These are phyloP conservation scores for Thysanoteuthis rhombus DNA, from an alignment of 2,888 invertebrate genomes.

Conservation along the genomic window DNA sequence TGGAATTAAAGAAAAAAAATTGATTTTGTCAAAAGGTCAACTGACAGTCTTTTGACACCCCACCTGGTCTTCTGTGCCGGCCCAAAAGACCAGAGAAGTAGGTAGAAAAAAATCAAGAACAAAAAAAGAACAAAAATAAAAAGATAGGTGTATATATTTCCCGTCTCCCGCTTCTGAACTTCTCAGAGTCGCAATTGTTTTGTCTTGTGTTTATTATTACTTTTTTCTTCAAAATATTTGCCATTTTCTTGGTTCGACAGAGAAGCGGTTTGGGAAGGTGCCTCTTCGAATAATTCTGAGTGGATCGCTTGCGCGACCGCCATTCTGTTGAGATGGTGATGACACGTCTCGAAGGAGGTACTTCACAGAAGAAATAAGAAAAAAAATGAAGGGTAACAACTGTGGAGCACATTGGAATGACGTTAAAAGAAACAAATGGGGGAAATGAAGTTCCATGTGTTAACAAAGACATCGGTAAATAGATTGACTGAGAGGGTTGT, in stretches of 20 bases:
- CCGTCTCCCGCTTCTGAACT: background rate
- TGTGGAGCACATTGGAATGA: background rate
- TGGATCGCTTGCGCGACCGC: background rate
- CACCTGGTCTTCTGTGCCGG: background rate
- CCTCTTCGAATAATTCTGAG: background rate
- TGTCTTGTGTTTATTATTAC: background rate
- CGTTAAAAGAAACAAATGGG: background rate
- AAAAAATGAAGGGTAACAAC: background rate
- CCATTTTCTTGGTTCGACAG: background rate
- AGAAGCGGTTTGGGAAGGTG: background rate
- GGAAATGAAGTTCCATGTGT: background rate
- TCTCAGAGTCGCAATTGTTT: background rate
- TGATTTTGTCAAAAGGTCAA: background rate
- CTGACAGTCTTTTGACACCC: background rate
- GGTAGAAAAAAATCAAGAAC: background rate
- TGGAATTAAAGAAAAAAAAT: background rate
- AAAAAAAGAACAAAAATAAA: no score
- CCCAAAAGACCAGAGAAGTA: background rate
- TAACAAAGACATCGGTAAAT: background rate
- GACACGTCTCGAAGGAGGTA: background rate
- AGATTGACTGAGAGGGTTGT: background rate
- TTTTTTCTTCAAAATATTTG: background rate
- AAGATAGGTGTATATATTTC: background rate
- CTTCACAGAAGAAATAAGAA: background rate
- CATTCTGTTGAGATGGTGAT: background rate